phyloP scores from a whole-genome alignment of 2,113 vertebrate species.

The Dasyurus viverrinus region DNA sequence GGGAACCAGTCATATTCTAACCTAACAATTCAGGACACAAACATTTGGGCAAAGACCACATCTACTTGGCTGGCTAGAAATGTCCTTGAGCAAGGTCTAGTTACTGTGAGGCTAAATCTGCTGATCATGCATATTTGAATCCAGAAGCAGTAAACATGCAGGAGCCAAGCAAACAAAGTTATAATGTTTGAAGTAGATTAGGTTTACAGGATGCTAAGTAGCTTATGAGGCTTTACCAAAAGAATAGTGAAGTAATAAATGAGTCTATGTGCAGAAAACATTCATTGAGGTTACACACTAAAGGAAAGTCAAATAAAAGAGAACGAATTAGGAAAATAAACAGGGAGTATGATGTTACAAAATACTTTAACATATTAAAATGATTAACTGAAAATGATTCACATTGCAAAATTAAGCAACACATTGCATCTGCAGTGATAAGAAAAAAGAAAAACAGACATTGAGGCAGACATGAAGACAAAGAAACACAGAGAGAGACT shows the following conservation, averaged over 20 bases:
- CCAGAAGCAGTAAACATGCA: constrained; percentile 78
- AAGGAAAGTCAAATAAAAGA: constrained; percentile 69
- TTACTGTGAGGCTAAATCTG: constrained; percentile 75
- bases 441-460: not conserved
- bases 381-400: constrained; percentile 11
- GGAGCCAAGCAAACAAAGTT: constrained; percentile 80
- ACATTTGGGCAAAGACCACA: constrained; percentile 41
- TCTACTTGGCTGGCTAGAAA: constrained; percentile 56
- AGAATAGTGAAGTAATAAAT: constrained; percentile 74
- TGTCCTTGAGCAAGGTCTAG: constrained; percentile 67
- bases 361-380: constrained; percentile 49
- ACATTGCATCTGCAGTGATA: not conserved
- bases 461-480: not conserved
- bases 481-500: not conserved
- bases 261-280: constrained; percentile 73
- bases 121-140: constrained; percentile 70
- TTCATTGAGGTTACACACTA: constrained; percentile 56
- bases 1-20: not conserved
- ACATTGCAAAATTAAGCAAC: constrained; percentile 56
- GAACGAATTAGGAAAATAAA: constrained; percentile 67
- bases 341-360: constrained; percentile 42
- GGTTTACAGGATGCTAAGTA: constrained; percentile 80
- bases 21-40: constrained; percentile 11
- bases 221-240: constrained; percentile 73
- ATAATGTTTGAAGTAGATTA: constrained; percentile 78